Percentiles rank a stretch among this genome's conserved stretches.
phyloP scores from a whole-genome alignment of 2,888 invertebrate species.

The Heliconius ethilla region DNA sequence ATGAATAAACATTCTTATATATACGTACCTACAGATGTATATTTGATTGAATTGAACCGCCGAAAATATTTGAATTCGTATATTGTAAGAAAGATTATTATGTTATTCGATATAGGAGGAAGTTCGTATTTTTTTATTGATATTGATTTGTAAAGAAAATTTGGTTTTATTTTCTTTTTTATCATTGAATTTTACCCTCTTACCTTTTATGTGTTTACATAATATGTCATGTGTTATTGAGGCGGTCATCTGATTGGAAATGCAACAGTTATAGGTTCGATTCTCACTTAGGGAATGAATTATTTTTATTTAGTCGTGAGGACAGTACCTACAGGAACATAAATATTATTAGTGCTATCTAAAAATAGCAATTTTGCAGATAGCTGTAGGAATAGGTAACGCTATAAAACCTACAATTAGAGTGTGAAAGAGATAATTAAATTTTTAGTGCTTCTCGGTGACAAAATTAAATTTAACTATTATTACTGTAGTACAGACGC shows the following conservation, averaged over 20 bases:
- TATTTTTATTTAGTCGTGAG: too few relatives aligned
- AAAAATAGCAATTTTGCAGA: neutral
- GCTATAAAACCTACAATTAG: neutral
- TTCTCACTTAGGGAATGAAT: too few relatives aligned
- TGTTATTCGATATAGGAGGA: too few relatives aligned
- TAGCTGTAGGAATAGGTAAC: neutral
- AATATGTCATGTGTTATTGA: too few relatives aligned
- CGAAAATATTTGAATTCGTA: too few relatives aligned
- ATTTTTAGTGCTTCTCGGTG: conserved; percentile 4
- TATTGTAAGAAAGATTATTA: too few relatives aligned
- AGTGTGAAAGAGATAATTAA: neutral
- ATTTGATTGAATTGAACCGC: conserved; percentile 27
- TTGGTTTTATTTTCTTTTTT: too few relatives aligned
- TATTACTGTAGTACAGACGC: neutral
- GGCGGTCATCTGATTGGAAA: too few relatives aligned
- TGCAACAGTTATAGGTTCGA: too few relatives aligned
- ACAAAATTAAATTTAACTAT: neutral
- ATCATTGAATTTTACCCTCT: neutral
- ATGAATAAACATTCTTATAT: neutral
- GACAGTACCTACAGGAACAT: too few relatives aligned
- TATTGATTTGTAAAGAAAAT: neutral
- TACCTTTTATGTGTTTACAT: neutral
- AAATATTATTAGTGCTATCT: neutral
- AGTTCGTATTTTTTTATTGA: conserved; percentile 14
- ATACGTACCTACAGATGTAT: neutral